Evolutionary conservation across 1,140 invertebrate species (phyloP).

Genomic region (Neocloeon triangulifer): DNA sequence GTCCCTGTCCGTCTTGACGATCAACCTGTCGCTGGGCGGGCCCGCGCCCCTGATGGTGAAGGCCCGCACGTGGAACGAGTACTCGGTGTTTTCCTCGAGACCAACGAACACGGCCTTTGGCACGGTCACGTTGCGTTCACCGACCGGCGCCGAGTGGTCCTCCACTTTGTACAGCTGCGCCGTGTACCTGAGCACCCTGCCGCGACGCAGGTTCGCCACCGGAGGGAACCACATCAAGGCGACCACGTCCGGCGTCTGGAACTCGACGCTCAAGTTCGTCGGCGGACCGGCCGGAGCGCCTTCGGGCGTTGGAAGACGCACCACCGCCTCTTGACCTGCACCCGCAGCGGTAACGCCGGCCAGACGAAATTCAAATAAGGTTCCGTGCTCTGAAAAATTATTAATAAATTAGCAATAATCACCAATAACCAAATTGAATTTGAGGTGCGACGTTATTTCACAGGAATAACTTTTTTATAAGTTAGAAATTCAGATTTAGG

Average conservation of each 20-base stretch:
- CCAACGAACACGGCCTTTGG: conserved; percentile 76
- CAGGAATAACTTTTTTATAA: no score
- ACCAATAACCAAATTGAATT: no score
- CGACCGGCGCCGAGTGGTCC: no score
- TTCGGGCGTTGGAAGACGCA: conserved; percentile 75
- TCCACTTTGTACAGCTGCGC: conserved; percentile 83
- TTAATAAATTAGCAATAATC: no score
- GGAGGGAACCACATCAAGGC: conserved; percentile 86
- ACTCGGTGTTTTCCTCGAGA: conserved; percentile 89
- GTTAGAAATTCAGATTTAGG: no score
- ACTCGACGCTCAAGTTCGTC: conserved; percentile 56
- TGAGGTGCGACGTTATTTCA: no score
- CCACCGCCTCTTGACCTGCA: conserved; percentile 76
- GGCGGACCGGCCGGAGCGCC: conserved; percentile 65
- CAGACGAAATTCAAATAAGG: conserved; percentile 85
- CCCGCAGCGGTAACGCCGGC: conserved; percentile 80
- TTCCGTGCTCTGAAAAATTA: conserved; percentile 56
- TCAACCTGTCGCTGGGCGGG: conserved; percentile 68
- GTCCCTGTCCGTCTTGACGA: conserved; percentile 66
- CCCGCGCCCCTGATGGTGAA: conserved; percentile 74
- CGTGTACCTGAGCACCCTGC: conserved; percentile 80
- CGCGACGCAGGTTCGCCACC: conserved; percentile 65
- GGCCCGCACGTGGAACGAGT: conserved; percentile 79
- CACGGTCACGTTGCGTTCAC: no score
- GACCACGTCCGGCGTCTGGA: conserved; percentile 80